A percentile compares a stretch with the other conserved stretches of the same genome.
Evolutionary conservation across 2,113 vertebrate species (phyloP).

Genomic region (Zosterops lateralis): DNA sequence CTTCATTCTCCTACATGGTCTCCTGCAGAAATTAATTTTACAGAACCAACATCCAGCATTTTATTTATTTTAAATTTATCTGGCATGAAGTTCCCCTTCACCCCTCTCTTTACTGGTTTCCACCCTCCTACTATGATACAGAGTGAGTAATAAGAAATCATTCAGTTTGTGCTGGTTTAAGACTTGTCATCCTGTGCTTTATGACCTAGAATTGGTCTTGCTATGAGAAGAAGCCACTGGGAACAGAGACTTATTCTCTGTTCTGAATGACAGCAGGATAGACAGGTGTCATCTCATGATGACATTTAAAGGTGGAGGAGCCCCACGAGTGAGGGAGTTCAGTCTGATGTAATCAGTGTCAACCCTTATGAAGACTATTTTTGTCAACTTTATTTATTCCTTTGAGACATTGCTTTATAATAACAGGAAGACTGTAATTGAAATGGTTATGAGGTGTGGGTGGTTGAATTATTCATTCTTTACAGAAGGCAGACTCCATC

Average conservation of each 20-base stretch:
- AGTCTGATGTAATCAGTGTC: conserved; percentile 45
- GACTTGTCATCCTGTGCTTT: not conserved
- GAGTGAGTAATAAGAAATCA: not conserved
- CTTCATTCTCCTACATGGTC: not conserved
- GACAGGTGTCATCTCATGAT: conserved; percentile 49
- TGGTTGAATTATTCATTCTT: not conserved
- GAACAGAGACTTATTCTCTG: not conserved
- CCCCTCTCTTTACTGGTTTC: not conserved
- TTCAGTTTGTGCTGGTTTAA: not conserved
- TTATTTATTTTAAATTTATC: not conserved
- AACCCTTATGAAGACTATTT: conserved; percentile 19
- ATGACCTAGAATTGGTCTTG: conserved; percentile 24
- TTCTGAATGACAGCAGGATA: conserved; percentile 19
- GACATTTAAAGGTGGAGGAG: conserved; percentile 59
- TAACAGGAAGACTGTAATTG: not conserved
- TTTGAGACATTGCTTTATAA: not conserved
- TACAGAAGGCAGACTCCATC: not conserved
- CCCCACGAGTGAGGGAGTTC: not conserved
- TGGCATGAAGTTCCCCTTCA: not conserved
- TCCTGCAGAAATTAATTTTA: not conserved
- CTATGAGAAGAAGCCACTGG: conserved; percentile 12
- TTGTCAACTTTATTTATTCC: conserved; percentile 55
- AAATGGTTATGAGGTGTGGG: not conserved
- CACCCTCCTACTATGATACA: not conserved
- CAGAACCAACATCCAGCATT: not conserved